Conservation (phyloP, 2,888 invertebrate genomes). For the Drosophila greeni region DNA sequence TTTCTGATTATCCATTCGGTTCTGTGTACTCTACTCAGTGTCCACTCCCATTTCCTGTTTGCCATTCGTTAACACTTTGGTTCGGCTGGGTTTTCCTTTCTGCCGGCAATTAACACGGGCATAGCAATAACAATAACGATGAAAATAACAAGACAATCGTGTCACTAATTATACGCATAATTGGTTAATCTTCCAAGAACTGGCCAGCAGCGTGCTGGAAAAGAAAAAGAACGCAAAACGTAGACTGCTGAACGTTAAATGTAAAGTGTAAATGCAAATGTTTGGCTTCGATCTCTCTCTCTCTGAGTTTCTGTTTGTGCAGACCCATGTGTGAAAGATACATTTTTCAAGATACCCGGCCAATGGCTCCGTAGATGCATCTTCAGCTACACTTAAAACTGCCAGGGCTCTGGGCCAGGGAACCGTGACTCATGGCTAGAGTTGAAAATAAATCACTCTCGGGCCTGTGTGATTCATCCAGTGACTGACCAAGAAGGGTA, state of each 20-base stretch:
- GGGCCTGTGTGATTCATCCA: constrained; percentile 14
- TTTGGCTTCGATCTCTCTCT: constrained; percentile 39
- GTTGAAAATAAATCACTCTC: constrained; percentile 17
- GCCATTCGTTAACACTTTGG: constrained; percentile 46
- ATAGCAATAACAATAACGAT: constrained; percentile 47
- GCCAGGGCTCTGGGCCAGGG: constrained; percentile 15
- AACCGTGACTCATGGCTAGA: constrained; percentile 17
- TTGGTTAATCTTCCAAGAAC: constrained; percentile 70
- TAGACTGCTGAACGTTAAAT: constrained; percentile 29
- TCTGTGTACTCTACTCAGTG: constrained; percentile 3
- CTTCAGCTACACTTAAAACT: not conserved
- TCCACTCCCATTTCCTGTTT: constrained; percentile 50
- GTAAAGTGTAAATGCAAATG: constrained; percentile 53
- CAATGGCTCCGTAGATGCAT: constrained; percentile 7
- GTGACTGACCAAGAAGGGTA: constrained; percentile 10
- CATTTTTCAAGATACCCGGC: constrained; percentile 33
- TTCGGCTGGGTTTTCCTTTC: constrained; percentile 32
- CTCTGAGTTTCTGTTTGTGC: constrained; percentile 22
- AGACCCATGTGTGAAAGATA: constrained; percentile 37
- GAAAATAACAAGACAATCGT: constrained; percentile 68
- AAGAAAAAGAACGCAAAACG: constrained; percentile 8
- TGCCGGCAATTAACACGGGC: constrained; percentile 64
- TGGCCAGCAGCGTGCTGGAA: constrained; percentile 45
- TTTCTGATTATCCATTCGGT: not conserved
- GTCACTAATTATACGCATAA: constrained; percentile 73